Percentiles rank a stretch among this genome's conserved stretches.
These are phyloP conservation scores for Myxocyprinus asiaticus DNA, from an alignment of 2,113 vertebrate species.

Conservation along the genomic window DNA sequence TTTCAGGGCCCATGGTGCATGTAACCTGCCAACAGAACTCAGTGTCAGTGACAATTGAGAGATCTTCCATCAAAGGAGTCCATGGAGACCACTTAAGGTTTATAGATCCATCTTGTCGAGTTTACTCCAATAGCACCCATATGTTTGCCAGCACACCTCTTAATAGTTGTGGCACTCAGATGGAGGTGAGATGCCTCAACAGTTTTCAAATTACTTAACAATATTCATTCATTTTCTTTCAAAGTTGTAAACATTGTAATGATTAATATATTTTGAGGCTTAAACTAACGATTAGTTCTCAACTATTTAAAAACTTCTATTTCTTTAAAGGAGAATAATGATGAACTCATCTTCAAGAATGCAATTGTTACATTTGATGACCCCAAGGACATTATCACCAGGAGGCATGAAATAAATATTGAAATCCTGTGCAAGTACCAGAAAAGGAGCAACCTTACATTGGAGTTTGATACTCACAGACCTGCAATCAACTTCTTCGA, in stretches of 20 bases:
- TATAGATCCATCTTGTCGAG: conserved; percentile 54
- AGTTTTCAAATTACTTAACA: neutral
- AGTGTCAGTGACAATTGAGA: conserved; percentile 27
- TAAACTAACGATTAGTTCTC: neutral
- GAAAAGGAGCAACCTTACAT: conserved; percentile 53
- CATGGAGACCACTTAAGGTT: conserved; percentile 57
- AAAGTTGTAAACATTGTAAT: no score
- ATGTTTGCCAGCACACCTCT: conserved; percentile 42
- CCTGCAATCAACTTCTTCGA: conserved; percentile 55
- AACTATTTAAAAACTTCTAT: neutral
- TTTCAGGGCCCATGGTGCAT: neutral
- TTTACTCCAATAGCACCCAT: conserved; percentile 57
- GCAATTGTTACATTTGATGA: conserved; percentile 52
- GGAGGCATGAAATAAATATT: conserved; percentile 57
- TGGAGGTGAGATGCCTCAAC: conserved; percentile 36
- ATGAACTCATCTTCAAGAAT: conserved; percentile 64
- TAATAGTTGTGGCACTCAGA: conserved; percentile 36
- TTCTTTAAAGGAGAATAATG: conserved; percentile 54
- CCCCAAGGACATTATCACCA: conserved; percentile 48
- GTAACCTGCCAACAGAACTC: conserved; percentile 18
- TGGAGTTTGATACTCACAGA: conserved; percentile 55
- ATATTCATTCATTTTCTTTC: no score
- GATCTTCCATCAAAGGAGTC: conserved; percentile 30
- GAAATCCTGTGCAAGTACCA: conserved; percentile 58
- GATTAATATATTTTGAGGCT: no score